Evolutionary conservation across 2,888 invertebrate species (phyloP), one percentile per base, ranked within the genome.

Genomic region (Xanthorhoe spadicearia): DNA sequence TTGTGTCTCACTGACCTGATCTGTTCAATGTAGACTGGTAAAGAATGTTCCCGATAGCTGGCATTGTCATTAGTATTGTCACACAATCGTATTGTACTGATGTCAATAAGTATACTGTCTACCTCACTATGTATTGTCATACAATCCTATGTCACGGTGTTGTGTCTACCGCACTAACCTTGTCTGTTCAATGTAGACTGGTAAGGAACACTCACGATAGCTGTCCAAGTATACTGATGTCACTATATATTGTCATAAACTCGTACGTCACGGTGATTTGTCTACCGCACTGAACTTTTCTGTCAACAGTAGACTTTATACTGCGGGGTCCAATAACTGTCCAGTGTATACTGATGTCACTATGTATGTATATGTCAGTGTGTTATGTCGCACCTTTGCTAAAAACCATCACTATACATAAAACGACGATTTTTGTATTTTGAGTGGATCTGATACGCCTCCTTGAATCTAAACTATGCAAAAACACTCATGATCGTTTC

Each of bases 281-380:
- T 63, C 59, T 46, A 69, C 23, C 50, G 71, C 66, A 82, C 84
- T 82, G 78, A 95, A 95, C 95, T 95, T 94, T 90, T 81, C 93
- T 93, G 86, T 94, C 94, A 84, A 95, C 85, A 95, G 95, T 92
- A 95, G 90, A 90, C 95, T 95, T 94, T 94, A 93, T 94, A 94
- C 81, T 93, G 2, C 38, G 2, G 38, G 2, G 10, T 35, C 35
- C 6, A 9, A 91, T 91, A 92, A 75, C 77, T 75, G 70, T 70
- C 65, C 78, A 61, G n/a, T 2, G 2, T 28, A 28, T 28, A 28
- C 28, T 28, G 28, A 28, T 38, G 9, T 38, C 38, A 38, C 38
- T 9, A 9, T 38, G 38, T 38, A 28, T 5, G n/a, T n/a, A n/a
- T n/a, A n/a, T 38, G 38, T 38, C 38, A 38, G 7, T 38, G 38